Base-by-base conservation (phyloP, 1,140 invertebrate genomes). In the Agrypnia vestita region DNA sequence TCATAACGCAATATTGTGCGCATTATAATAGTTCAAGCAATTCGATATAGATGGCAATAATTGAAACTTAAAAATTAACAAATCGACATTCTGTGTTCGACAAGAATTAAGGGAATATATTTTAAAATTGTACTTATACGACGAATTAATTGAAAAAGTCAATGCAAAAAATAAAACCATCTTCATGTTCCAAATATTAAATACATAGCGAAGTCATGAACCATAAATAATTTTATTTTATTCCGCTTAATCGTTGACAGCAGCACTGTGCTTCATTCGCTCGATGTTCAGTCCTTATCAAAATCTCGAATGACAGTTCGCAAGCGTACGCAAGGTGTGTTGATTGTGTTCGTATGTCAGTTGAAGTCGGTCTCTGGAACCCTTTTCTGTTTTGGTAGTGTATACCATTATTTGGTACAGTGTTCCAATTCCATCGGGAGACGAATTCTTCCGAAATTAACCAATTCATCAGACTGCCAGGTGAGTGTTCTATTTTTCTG, bases 231-330 rank as follows among this genome's bases (percentile, higher is more conserved):
- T 51, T 3, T 35, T 3, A 35, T 35, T 35, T 35, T 35, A 35
- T 51, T 10, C 12, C 4, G 56, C 25, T 62, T 35, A 12, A 12
- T 0, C 43, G 44, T 46, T 64, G 61, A 13, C 3, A 43, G 64
- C 44, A 69, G 64, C 44, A 69, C 15, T 46, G 44, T 17, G 44
- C 9, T 47, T 69, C 64, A 35, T 64, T 46, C n/a, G 64, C 64
- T 69, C 64, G 19, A 69, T 69, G 64, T 69, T 69, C 64, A 69
- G n/a, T 69, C 19, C 43, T 69, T 69, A 69, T 69, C 64, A 69
- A 69, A 64, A n/a, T 69, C n/a, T 15, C 19, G 44, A 69, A 15
- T 69, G 64, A 69, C 64, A 69, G 64, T 49, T 69, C 64, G 15
- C 25, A n/a, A 59, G 55, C 25, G 6, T 59, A 15, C 9, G 55